Conservation (phyloP, 2,888 invertebrate genomes). For the Boloria euphrosyne region DNA sequence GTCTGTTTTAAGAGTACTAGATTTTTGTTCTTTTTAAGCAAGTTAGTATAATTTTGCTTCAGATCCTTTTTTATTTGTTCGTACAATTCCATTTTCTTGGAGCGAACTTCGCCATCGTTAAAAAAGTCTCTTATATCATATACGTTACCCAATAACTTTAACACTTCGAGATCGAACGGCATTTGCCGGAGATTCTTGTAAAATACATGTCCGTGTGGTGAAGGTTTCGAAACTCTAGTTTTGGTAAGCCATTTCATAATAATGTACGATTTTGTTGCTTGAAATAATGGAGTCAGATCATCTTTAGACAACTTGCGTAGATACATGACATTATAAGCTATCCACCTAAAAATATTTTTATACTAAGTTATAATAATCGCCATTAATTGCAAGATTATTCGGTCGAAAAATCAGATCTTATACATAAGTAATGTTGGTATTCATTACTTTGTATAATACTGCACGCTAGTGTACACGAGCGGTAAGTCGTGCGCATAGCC, state of each 20-base stretch:
- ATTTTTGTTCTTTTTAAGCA: neutral
- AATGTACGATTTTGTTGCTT: conserved; percentile 53
- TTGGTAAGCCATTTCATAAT: conserved; percentile 51
- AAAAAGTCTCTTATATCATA: conserved; percentile 64
- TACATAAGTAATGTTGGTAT: neutral
- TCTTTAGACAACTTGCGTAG: conserved; percentile 44
- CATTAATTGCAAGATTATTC: neutral
- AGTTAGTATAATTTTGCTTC: conserved; percentile 19
- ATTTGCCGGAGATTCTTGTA: conserved; percentile 43
- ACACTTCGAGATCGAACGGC: conserved; percentile 48
- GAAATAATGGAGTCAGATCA: conserved; percentile 50
- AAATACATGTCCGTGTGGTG: conserved; percentile 3
- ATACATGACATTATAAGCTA: conserved; percentile 51
- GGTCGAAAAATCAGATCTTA: neutral
- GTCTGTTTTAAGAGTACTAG: neutral
- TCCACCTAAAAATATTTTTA: conserved; percentile 56
- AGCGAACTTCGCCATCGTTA: conserved; percentile 42
- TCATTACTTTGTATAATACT: conserved; percentile 52
- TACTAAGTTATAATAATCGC: neutral
- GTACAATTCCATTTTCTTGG: conserved; percentile 50
- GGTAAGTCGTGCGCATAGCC: conserved; percentile 64
- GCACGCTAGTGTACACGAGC: conserved; percentile 58
- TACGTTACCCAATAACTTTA: conserved; percentile 49
- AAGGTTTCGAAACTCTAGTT: conserved; percentile 47
- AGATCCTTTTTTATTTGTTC: conserved; percentile 13